Percentiles rank a stretch among this genome's conserved stretches.
Conservation (phyloP, 2,888 invertebrate species). For the Bhutanitis thaidina region DNA sequence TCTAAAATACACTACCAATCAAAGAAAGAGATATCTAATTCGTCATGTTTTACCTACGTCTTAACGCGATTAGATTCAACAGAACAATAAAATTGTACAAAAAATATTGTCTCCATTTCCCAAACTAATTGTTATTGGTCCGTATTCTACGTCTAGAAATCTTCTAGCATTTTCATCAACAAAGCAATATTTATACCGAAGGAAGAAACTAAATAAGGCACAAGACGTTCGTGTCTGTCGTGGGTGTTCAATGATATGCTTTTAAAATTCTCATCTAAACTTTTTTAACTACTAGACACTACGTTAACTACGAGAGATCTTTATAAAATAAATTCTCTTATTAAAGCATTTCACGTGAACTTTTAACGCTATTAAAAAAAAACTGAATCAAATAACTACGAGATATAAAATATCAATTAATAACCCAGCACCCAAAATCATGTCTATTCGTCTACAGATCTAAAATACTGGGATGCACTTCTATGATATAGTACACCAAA, state of each 20-base stretch:
- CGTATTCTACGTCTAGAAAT: constrained; percentile 56
- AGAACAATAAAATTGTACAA: constrained; percentile 66
- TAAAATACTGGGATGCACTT: constrained; percentile 76
- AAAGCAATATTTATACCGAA: constrained; percentile 37
- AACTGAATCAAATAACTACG: constrained; percentile 46
- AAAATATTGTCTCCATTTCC: constrained; percentile 64
- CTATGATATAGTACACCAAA: constrained; percentile 53
- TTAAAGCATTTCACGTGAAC: constrained; percentile 38
- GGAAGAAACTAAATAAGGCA: constrained; percentile 62
- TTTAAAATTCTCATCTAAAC: constrained; percentile 34
- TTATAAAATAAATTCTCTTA: constrained; percentile 44
- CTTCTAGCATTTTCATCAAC: constrained; percentile 38
- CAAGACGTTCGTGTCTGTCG: constrained; percentile 65
- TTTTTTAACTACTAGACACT: constrained; percentile 45
- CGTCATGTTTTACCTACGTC: constrained; percentile 35
- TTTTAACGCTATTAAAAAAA: constrained; percentile 36
- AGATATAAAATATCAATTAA: constrained; percentile 24
- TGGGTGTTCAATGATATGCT: constrained; percentile 62
- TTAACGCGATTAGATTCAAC: constrained; percentile 36
- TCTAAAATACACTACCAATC: constrained; percentile 51
- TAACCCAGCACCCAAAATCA: constrained; percentile 69
- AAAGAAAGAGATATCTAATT: constrained; percentile 37
- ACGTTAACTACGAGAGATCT: constrained; percentile 48
- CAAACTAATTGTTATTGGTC: constrained; percentile 64
- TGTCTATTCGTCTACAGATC: constrained; percentile 56